Percentiles rank a stretch among this genome's conserved stretches.
These are phyloP conservation scores for Carapus acus DNA, from an alignment of 2,797 vertebrate genomes.

Conservation along the genomic window DNA sequence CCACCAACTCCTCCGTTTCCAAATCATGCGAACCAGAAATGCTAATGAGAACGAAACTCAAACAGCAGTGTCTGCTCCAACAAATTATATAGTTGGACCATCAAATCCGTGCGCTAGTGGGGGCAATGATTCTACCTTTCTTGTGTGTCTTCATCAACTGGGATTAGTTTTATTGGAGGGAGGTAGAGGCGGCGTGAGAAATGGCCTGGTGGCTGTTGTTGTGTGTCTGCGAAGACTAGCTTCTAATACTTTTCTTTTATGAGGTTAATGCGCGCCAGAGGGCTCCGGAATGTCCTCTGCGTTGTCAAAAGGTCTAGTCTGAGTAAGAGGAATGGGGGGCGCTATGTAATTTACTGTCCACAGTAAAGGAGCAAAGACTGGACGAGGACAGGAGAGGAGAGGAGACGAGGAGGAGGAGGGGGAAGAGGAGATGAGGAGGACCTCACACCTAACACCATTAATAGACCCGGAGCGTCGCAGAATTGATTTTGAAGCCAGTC, in stretches of 20 bases:
- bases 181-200: neutral
- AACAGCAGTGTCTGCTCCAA: conserved; percentile 16
- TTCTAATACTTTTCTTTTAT: conserved; percentile 51
- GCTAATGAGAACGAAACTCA: conserved; percentile 19
- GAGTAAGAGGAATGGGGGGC: conserved; percentile 20
- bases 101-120: conserved; percentile 10
- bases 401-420: conserved; percentile 20
- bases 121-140: neutral
- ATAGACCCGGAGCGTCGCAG: conserved; percentile 49
- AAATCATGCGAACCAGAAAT: conserved; percentile 16
- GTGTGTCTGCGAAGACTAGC: conserved; percentile 35
- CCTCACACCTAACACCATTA: conserved; percentile 45
- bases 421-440: conserved; percentile 7
- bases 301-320: conserved; percentile 28
- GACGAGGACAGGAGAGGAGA: conserved; percentile 23
- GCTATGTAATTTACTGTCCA: conserved; percentile 43
- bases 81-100: conserved; percentile 1
- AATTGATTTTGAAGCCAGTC: conserved; percentile 65
- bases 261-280: conserved; percentile 48
- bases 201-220: neutral
- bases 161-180: no score
- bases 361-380: conserved; percentile 18
- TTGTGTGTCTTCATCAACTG: neutral
- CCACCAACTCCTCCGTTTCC: conserved; percentile 29
- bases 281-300: conserved; percentile 18